Evolutionary conservation across 2,797 vertebrate species (phyloP), one percentile per base, ranked within the genome.

Genomic region (Chiroxiphia lanceolata): DNA sequence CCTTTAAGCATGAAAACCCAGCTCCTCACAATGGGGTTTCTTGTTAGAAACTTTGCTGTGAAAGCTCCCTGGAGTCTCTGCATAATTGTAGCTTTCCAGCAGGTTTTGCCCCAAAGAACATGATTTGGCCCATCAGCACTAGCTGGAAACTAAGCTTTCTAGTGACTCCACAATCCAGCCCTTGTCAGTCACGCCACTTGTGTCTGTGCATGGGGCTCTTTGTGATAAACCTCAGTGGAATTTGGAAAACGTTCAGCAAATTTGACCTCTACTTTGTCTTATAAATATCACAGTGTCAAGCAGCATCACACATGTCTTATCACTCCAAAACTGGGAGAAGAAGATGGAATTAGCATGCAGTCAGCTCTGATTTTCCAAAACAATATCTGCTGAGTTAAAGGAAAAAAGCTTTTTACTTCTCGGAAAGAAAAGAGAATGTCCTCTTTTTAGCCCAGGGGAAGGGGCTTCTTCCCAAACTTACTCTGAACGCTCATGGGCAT

Each of bases 271-370:
- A 15, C 93, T 96, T 97, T 97, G 80, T 96, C 91, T 94, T 97
- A 93, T 47, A 97, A 97, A 97, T 97, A 96, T 94, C 95, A 96
- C 88, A 95, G 87, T 96, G 95, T 97, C 93, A 93, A 85, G 82
- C 91, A 95, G 54, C 82, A 94, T 94, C 59, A 8, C 40, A 33
- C 90, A 81, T 96, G 88, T 89, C 94, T 94, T 91, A 93, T 90
- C 80, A 40, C 88, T 92, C 83, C 69, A 65, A 68, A 96, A 77
- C 1, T 10, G 69, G 57, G 82, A 86, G 91, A 86, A 96, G 86
- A 77, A 93, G 68, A 88, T 89, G 91, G 87, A 96, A 96, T 95
- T 93, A 93, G 83, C 89, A 48, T 90, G 70, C 67, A 65, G 74
- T 94, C 92, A 85, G 82, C 81, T 87, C 85, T 82, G 83, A 68